Evolutionary conservation across 2,797 vertebrate genomes (phyloP), one percentile per base, ranked within the genome.

Genomic region (Gymnodraco acuticeps): DNA sequence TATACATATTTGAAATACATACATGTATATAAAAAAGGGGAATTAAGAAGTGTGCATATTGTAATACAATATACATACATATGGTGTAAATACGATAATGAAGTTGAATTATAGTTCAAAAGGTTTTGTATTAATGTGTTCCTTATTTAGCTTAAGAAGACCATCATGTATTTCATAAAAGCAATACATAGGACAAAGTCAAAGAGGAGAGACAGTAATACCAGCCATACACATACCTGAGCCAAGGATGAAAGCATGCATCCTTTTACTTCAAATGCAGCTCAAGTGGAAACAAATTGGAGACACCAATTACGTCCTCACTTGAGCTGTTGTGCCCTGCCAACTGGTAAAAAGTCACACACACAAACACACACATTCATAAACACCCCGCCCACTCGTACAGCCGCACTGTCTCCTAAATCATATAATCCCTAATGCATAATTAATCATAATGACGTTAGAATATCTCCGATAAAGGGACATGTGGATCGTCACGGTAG

Each of bases 401-500:
- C 31, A 45, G 52, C 20, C 48, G 15, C 33, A 55, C 38, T 46
- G 61, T 52, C 45, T 50, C 41, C 19, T 20, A 50, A 46, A 61
- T 56, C 11, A 11, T 45, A 77, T 33, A 54, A 51, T 47, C 42
- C 50, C n/a, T 50, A 38, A 72, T 75, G 52, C 4, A 46, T 70
- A 56, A 77, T 65, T 31, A 65, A 81, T 81, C 16, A 38, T 38
- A 59, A 55, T 50, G 53, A 55, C 17, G 50, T 41, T 66, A 45
- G 52, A 51, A 17, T 75, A 58, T 74, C 59, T 67, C 38, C 58
- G 47, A 70, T 60, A 43, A 64, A 66, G 31, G 46, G 16, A 60
- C n/a, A 64, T 81, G 79, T 61, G 70, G 73, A 80, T 55, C 64
- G 46, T 65, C 46, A 42, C 10, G 48, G 48, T 71, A 58, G 67